Conservation (phyloP, 2,113 vertebrate species). For the Bungarus multicinctus region DNA sequence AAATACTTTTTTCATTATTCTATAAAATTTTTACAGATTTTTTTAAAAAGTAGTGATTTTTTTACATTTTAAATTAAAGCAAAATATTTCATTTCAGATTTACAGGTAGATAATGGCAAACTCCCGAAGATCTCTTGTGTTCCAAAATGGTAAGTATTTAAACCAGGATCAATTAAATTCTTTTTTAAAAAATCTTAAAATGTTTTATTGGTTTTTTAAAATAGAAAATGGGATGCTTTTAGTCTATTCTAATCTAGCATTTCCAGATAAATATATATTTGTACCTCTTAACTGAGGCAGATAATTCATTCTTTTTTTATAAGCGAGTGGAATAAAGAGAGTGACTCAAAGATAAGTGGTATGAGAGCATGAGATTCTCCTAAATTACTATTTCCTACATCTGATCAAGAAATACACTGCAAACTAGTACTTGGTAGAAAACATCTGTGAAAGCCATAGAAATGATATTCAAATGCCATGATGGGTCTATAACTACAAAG, state of each 20-base stretch:
- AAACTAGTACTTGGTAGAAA: not conserved
- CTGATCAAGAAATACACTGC: not conserved
- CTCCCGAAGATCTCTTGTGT: not conserved
- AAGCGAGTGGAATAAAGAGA: not conserved
- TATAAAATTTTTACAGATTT: not conserved
- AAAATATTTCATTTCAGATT: constrained; percentile 1
- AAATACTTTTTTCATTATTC: not conserved
- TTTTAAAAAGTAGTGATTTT: not conserved
- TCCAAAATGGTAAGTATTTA: not conserved
- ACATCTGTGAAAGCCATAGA: not conserved
- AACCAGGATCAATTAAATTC: not conserved
- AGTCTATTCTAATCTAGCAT: not conserved
- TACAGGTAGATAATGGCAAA: not conserved
- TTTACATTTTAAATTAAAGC: not conserved
- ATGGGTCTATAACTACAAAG: not conserved
- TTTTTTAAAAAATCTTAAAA: not conserved
- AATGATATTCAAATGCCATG: not conserved
- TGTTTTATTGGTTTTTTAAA: not conserved
- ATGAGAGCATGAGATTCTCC: not conserved
- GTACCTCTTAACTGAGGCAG: not conserved
- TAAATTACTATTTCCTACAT: not conserved
- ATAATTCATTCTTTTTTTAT: not conserved
- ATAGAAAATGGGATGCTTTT: not conserved
- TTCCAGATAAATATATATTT: not conserved
- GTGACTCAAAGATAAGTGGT: not conserved